Evolutionary conservation across 2,113 vertebrate genomes (phyloP).

Genomic region (Shinisaurus crocodilurus): DNA sequence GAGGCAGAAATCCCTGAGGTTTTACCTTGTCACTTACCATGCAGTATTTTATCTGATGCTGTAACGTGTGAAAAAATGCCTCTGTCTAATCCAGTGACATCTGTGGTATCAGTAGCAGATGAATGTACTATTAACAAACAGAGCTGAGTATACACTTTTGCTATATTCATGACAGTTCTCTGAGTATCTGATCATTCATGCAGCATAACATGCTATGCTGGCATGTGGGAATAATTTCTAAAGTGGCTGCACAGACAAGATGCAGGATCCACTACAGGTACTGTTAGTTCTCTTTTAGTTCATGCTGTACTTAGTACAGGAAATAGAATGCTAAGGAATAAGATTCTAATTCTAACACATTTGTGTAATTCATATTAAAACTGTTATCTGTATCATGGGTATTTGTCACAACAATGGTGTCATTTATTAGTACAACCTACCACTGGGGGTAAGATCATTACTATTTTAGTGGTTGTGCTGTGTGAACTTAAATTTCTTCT

Average conservation of each 20-base stretch:
- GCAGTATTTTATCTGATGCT: not conserved
- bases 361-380: not conserved
- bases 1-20: not conserved
- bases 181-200: not conserved
- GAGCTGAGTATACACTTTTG: not conserved
- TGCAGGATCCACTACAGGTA: not conserved
- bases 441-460: not conserved
- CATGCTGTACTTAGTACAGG: not conserved
- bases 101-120: not conserved
- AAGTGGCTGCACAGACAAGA: not conserved
- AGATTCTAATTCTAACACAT: not conserved
- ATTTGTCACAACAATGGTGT: not conserved
- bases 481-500: not conserved
- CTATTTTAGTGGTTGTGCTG: not conserved
- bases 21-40: not conserved
- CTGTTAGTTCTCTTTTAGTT: not conserved
- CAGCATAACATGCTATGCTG: not conserved
- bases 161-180: not conserved
- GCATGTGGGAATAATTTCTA: not conserved
- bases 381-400: conserved; percentile 2
- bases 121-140: not conserved
- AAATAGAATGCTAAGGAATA: not conserved
- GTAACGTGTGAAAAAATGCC: not conserved
- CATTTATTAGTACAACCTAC: not conserved
- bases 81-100: not conserved